Evolutionary conservation across 2,113 vertebrate genomes (phyloP), one percentile per base, ranked within the genome.

Genomic region (Dipodomys ordii): DNA sequence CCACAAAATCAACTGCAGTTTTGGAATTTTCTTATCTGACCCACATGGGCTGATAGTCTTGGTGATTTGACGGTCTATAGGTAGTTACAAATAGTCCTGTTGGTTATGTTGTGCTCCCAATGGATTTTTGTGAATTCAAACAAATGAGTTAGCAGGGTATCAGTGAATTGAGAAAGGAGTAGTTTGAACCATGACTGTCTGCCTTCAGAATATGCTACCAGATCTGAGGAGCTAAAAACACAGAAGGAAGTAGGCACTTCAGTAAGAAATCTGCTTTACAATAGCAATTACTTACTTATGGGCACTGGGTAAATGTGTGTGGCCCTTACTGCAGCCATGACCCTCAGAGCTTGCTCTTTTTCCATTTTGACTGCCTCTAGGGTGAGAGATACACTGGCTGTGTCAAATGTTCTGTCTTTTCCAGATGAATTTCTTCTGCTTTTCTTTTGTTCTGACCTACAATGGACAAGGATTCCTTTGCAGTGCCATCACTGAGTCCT

Each of bases 81-180:
- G 12, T 13, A 25, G 10, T 62, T 39, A 35, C 1, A 7, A 2
- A n/a, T 9, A 2, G 13, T 16, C 28, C 28, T 84, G 28, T 88
- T 46, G 46, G 25, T 20, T 46, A 81, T 15, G 6, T 30, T 46
- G 18, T n/a, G 18, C 62, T 94, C 53, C 81, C 32, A 57, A 19
- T 53, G 35, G 77, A 74, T 67, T 87, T 84, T 64, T 92, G 35
- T 67, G 68, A 64, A 82, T 67, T 72, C 69, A 74, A 92, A 81
- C 35, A 87, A 79, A 80, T 30, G 20, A 60, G 35, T 91, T 83
- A 83, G 28, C 22, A 88, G 46, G 6, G 6, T 46, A 84, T 39
- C 74, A 86, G 28, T 46, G 81, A 82, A 32, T 23, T 60, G 19
- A 20, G 35, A 78, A 90, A 88, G 23, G 4, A 57, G 3, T 35